Base-by-base conservation (phyloP, 2,797 vertebrate genomes). In the Heliangelus exortis region DNA sequence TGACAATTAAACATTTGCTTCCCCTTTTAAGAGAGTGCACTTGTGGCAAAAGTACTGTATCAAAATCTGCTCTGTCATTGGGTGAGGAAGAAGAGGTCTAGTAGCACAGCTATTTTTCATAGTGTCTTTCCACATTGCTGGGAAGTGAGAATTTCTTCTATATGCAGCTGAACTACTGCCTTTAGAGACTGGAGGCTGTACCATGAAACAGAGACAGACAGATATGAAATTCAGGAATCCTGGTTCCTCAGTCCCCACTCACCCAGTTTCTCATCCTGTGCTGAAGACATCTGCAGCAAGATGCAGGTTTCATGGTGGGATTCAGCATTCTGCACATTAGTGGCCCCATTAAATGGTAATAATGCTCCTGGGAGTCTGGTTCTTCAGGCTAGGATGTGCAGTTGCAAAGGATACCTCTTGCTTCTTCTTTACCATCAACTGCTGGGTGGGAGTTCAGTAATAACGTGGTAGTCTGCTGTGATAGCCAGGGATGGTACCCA, bases 391-490 rank as follows among this genome's bases (percentile, higher is more conserved):
- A 2, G 45, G 45, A 4, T 39, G 33, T 13, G 73, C 1, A 9
- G 51, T 4, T 31, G 41, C 2, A 33, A 34, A 31, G 4, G 53
- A 11, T 0, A 1, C 29, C 2, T 9, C 36, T 47, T 48, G 41
- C 34, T 93, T 72, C 59, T 55, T 12, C 48, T 59, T 43, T 26
- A 77, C 34, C 8, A 1, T 1, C 20, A 11, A 33, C 28, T 0
- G 3, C 29, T 31, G 34, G 29, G 9, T 57, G 22, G 4, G 5
- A 13, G 51, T 47, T 41, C 23, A 41, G 36, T 3, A 3, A 17
- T 22, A 15, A 33, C 33, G 55, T 2, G 2, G 51, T 2, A 1
- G 28, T 9, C 89, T 3, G 5, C 16, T 1, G 0, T 34, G 25
- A 11, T 47, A 23, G 13, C 57, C 12, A 6, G 12, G 11, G 20